Percentiles rank a stretch among this genome's conserved stretches.
These are phyloP conservation scores for Cyclophora punctaria DNA, from an alignment of 2,888 invertebrate genomes.

Conservation along the genomic window DNA sequence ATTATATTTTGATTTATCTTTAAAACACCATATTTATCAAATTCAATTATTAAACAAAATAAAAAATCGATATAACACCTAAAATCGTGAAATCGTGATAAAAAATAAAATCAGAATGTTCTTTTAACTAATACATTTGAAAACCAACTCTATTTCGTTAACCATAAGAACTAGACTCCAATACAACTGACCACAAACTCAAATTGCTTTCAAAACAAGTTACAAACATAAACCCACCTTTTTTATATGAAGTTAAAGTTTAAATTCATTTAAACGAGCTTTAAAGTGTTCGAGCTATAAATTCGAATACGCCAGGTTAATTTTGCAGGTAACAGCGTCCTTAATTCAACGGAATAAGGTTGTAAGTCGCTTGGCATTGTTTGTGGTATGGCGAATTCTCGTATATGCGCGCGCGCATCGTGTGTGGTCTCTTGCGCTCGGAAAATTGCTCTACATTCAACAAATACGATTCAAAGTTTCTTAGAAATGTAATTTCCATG, in stretches of 20 bases:
- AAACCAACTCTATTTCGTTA: too few relatives aligned
- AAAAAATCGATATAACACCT: conserved; percentile 25
- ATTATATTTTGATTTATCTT: conserved; percentile 3
- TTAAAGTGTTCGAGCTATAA: conserved; percentile 2
- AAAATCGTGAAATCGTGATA: conserved; percentile 40
- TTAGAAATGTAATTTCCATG: too few relatives aligned
- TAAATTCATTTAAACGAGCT: background rate
- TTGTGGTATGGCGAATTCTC: conserved; percentile 27
- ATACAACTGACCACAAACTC: too few relatives aligned
- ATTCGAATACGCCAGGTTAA: background rate
- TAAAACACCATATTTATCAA: background rate
- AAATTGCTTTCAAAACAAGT: too few relatives aligned
- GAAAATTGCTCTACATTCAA: conserved; percentile 19
- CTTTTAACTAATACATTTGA: too few relatives aligned
- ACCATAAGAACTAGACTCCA: too few relatives aligned
- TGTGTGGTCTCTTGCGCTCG: conserved; percentile 27
- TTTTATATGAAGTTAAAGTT: background rate
- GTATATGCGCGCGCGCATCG: conserved; percentile 22
- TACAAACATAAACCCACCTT: too few relatives aligned
- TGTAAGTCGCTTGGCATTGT: background rate
- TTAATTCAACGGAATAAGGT: background rate
- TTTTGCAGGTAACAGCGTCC: background rate
- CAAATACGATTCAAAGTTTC: too few relatives aligned
- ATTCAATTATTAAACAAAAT: conserved; percentile 12
- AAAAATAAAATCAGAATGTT: conserved; percentile 28